A percentile compares a stretch with the other conserved stretches of the same genome.
Evolutionary conservation across 2,797 vertebrate species (phyloP).

Genomic region (Helicolenus hilgendorfi): DNA sequence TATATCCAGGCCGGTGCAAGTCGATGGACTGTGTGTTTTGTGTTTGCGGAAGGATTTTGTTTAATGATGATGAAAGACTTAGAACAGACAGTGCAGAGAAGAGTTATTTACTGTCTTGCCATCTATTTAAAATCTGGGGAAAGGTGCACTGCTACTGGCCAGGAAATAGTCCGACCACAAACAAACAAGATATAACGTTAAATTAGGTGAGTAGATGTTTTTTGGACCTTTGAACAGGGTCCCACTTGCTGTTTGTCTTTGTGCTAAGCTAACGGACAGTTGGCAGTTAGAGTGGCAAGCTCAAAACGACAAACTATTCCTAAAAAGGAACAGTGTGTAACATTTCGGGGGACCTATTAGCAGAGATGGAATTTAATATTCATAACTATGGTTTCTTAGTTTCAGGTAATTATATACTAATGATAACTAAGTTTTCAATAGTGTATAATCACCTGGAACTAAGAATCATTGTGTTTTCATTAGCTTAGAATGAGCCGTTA

Average conservation of each 20-base stretch:
- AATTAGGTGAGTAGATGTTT: background rate
- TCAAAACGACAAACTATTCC: background rate
- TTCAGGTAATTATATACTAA: too few species aligned
- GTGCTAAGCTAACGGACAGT: background rate
- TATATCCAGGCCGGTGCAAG: background rate
- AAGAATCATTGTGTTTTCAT: too few species aligned
- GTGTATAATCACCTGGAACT: too few species aligned
- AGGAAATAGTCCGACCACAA: background rate
- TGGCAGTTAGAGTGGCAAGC: background rate
- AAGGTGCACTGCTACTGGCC: background rate
- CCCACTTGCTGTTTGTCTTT: background rate
- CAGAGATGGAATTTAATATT: too few species aligned
- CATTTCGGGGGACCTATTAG: too few species aligned
- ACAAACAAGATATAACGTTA: background rate
- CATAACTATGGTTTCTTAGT: too few species aligned
- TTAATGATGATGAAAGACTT: background rate
- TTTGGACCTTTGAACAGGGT: background rate
- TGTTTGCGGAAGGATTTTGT: background rate
- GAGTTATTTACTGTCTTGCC: constrained; percentile 33
- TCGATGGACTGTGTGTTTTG: background rate
- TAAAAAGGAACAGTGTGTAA: too few species aligned
- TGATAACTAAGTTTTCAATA: too few species aligned
- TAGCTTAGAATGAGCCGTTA: too few species aligned
- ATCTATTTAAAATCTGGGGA: too few species aligned
- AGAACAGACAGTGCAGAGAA: background rate